These are phyloP conservation scores for Galeruca laticollis DNA, from an alignment of 2,888 invertebrate species.

Conservation along the genomic window DNA sequence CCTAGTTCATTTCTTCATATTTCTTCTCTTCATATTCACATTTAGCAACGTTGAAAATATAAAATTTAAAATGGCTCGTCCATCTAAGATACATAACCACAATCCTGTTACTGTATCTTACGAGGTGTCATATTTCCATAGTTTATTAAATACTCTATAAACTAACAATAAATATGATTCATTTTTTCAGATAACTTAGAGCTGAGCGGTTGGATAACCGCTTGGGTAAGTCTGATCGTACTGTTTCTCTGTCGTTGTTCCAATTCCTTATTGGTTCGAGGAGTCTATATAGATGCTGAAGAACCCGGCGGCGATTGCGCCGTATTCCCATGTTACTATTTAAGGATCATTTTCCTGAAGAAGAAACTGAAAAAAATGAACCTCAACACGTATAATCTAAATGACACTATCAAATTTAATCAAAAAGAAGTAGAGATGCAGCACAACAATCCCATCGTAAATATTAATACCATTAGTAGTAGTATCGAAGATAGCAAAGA, in stretches of 20 bases:
- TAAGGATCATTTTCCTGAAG: constrained; percentile 80
- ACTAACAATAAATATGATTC: too few relatives aligned
- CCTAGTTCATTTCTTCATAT: too few relatives aligned
- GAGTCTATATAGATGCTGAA: constrained; percentile 90
- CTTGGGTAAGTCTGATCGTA: constrained; percentile 78
- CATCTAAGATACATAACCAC: too few relatives aligned
- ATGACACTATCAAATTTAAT: constrained; percentile 21
- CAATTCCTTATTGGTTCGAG: constrained; percentile 87
- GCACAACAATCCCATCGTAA: constrained; percentile 55
- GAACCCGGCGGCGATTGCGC: constrained; percentile 86
- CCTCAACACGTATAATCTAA: constrained; percentile 10
- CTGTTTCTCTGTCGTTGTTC: constrained; percentile 86
- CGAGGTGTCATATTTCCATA: too few relatives aligned
- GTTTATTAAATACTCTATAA: too few relatives aligned
- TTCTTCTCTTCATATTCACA: too few relatives aligned
- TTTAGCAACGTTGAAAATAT: too few relatives aligned
- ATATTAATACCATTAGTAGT: constrained; percentile 42
- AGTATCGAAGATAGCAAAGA: constrained; percentile 44
- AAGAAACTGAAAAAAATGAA: constrained; percentile 73
- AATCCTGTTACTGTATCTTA: too few relatives aligned
- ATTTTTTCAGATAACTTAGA: constrained; percentile 74
- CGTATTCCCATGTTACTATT: constrained; percentile 86
- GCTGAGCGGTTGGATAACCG: constrained; percentile 85
- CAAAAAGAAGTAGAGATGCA: constrained; percentile 43
- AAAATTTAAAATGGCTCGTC: too few relatives aligned